These are phyloP conservation scores for Euplexia lucipara DNA, from an alignment of 2,888 invertebrate genomes.

Conservation along the genomic window DNA sequence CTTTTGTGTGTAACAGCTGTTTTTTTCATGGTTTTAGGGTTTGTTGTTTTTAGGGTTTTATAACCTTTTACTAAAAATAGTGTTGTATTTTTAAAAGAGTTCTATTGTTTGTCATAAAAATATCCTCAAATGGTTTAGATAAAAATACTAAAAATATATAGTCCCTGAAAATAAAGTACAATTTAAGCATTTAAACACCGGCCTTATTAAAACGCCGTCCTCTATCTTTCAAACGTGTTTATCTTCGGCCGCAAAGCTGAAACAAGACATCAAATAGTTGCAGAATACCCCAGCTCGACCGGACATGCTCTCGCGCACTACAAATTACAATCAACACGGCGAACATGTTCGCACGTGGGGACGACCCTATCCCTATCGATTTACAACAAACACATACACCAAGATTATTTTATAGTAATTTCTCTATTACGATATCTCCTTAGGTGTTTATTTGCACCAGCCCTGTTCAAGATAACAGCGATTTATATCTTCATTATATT, in stretches of 20 bases:
- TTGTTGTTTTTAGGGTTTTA: no score
- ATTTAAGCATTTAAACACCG: constrained; percentile 9
- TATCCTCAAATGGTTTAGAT: no score
- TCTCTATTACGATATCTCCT: constrained; percentile 84
- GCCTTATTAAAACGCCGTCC: constrained; percentile 17
- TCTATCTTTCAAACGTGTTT: constrained; percentile 40
- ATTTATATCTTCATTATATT: constrained; percentile 69
- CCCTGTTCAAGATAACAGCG: constrained; percentile 65
- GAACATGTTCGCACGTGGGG: constrained; percentile 88
- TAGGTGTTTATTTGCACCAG: constrained; percentile 66
- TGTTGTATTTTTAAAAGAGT: no score
- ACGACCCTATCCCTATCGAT: constrained; percentile 85
- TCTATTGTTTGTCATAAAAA: no score
- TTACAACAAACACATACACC: constrained; percentile 81
- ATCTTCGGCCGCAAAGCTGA: constrained; percentile 30
- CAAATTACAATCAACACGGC: constrained; percentile 90
- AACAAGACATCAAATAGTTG: constrained; percentile 64
- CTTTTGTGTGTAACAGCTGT: no score
- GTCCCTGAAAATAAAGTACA: not conserved
- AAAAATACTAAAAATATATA: not conserved
- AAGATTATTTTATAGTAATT: constrained; percentile 87
- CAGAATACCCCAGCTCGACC: constrained; percentile 75
- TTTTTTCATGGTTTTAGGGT: no score
- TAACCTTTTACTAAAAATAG: no score
- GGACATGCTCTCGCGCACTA: constrained; percentile 86